Percentiles rank a stretch among this genome's conserved stretches.
phyloP scores from a whole-genome alignment of 2,888 invertebrate species.

The Candidula unifasciata region DNA sequence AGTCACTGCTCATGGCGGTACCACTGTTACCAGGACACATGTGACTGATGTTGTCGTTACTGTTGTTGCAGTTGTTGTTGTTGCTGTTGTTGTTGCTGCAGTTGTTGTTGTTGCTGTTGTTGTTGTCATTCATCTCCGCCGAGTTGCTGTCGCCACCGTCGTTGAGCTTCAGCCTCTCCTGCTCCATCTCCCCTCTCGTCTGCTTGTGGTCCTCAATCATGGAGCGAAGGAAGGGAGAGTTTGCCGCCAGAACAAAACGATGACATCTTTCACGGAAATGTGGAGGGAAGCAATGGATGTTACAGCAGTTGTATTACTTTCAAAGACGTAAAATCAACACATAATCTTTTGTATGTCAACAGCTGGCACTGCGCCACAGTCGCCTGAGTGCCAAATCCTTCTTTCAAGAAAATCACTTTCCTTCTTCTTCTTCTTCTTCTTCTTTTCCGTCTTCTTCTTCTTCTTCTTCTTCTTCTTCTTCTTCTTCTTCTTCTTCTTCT shows the following conservation, averaged over 20 bases:
- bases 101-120: conserved; percentile 7
- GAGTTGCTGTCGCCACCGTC: conserved; percentile 11
- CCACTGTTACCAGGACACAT: background rate
- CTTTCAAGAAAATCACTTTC: too few relatives aligned
- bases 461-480: too few relatives aligned
- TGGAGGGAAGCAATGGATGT: too few relatives aligned
- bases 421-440: too few relatives aligned
- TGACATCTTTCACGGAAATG: conserved; percentile 24
- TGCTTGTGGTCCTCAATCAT: conserved; percentile 39
- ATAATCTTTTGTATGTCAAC: too few relatives aligned
- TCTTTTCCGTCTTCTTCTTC: too few relatives aligned
- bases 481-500: too few relatives aligned
- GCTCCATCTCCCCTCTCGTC: background rate
- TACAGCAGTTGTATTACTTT: too few relatives aligned
- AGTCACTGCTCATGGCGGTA: background rate
- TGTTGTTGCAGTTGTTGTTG: background rate
- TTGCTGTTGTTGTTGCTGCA: background rate
- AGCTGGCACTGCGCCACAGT: too few relatives aligned
- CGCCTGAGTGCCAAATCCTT: too few relatives aligned
- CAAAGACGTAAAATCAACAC: too few relatives aligned
- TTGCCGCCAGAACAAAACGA: conserved; percentile 39
- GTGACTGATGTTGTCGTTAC: background rate
- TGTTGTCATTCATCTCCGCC: background rate
- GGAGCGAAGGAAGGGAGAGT: conserved; percentile 38
- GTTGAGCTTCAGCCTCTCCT: background rate